Evolutionary conservation across 2,797 vertebrate species (phyloP).

Genomic region (Lindbergichthys nudifrons): DNA sequence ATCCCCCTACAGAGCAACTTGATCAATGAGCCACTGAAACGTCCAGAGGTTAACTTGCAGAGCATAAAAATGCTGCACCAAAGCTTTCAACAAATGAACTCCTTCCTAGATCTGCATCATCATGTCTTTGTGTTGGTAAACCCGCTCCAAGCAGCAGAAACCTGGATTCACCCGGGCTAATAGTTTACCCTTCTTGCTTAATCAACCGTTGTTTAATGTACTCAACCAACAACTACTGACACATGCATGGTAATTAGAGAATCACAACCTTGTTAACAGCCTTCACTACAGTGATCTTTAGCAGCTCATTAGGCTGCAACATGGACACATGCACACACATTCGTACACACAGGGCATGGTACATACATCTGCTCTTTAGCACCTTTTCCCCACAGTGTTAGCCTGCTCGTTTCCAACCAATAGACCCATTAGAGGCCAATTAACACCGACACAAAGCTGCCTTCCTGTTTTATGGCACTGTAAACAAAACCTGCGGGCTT

Average conservation of each 20-base stretch:
- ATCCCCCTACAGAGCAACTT: neutral
- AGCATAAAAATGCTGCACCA: slow-evolving; percentile 22
- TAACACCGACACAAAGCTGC: slow-evolving; percentile 78
- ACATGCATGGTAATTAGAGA: slow-evolving; percentile 46
- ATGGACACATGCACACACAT: slow-evolving; percentile 35
- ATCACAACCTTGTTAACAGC: slow-evolving; percentile 50
- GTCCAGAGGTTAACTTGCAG: slow-evolving; percentile 7
- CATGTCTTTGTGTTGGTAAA: slow-evolving; percentile 30
- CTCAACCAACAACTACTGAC: slow-evolving; percentile 32
- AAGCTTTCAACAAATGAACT: slow-evolving; percentile 55
- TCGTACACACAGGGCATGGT: slow-evolving; percentile 38
- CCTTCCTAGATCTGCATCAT: slow-evolving; percentile 46
- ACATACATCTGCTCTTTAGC: slow-evolving; percentile 68
- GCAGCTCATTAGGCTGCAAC: slow-evolving; percentile 63
- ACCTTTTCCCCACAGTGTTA: slow-evolving; percentile 62
- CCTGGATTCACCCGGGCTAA: slow-evolving; percentile 40
- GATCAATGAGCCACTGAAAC: slow-evolving; percentile 21
- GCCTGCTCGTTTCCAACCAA: slow-evolving; percentile 72
- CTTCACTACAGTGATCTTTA: slow-evolving; percentile 43
- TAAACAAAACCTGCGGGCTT: slow-evolving; percentile 75
- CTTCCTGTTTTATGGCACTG: slow-evolving; percentile 78
- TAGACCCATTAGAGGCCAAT: slow-evolving; percentile 81
- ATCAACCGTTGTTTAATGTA: slow-evolving; percentile 53
- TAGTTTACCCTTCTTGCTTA: slow-evolving; percentile 30
- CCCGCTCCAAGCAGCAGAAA: slow-evolving; percentile 27